These are phyloP conservation scores for Pagetopsis macropterus DNA, from an alignment of 2,797 vertebrate species.

Conservation along the genomic window DNA sequence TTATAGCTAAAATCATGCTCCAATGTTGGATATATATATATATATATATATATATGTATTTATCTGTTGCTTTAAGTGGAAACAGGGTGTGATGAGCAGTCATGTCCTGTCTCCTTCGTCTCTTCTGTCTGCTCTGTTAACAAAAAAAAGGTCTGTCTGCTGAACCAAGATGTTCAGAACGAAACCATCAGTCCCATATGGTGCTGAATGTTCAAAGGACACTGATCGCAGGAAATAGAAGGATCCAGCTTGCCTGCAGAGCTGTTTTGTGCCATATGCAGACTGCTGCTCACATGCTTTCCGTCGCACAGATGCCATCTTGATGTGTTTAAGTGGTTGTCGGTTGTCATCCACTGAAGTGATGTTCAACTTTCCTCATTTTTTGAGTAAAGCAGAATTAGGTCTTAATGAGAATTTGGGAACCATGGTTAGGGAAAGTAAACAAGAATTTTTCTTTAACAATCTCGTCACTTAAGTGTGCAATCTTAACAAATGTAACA, in stretches of 20 bases:
- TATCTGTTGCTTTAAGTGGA: slow-evolving; percentile 33
- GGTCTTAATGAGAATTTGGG: slow-evolving; percentile 15
- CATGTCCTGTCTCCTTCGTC: slow-evolving; percentile 9
- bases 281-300: slow-evolving; percentile 54
- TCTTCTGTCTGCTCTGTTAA: slow-evolving; percentile 38
- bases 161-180: slow-evolving; percentile 55
- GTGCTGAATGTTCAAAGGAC: slow-evolving; percentile 72
- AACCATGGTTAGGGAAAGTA: neutral
- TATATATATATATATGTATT: slow-evolving; percentile 32
- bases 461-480: neutral
- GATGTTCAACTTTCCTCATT: slow-evolving; percentile 32
- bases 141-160: slow-evolving; percentile 33
- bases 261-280: slow-evolving; percentile 62
- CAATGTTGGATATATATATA: slow-evolving; percentile 22
- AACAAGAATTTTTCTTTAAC: neutral
- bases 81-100: slow-evolving; percentile 17
- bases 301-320: slow-evolving; percentile 70
- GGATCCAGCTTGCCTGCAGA: slow-evolving; percentile 65
- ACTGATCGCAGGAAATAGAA: slow-evolving; percentile 64
- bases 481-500: slow-evolving; percentile 48
- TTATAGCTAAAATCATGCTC: slow-evolving; percentile 24
- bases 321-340: slow-evolving; percentile 64
- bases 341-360: slow-evolving; percentile 38
- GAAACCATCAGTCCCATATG: slow-evolving; percentile 75
- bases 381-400: slow-evolving; percentile 25